Evolutionary conservation across 2,888 invertebrate genomes (phyloP).

Genomic region (Stratiomys singularior): DNA sequence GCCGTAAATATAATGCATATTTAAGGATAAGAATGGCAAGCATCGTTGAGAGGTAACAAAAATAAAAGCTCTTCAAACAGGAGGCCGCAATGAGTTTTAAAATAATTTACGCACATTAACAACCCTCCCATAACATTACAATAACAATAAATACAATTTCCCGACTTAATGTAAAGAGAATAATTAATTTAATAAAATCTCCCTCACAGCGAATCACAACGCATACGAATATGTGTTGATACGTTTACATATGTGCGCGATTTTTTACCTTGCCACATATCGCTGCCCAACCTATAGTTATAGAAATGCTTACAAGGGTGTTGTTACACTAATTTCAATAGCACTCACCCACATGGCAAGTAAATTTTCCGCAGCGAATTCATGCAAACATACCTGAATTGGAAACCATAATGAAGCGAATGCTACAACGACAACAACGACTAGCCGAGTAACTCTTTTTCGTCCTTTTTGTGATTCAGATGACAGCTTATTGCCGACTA

Average conservation of each 20-base stretch:
- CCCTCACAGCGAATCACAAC: not conserved
- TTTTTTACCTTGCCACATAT: too few relatives aligned
- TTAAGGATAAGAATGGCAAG: not conserved
- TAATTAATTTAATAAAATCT: constrained; percentile 42
- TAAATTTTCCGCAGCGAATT: not conserved
- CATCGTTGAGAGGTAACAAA: not conserved
- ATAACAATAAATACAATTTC: constrained; percentile 35
- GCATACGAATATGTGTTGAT: not conserved
- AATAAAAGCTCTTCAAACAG: not conserved
- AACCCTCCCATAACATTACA: not conserved
- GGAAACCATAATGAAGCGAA: constrained; percentile 97
- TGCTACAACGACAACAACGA: constrained; percentile 88
- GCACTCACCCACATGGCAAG: not conserved
- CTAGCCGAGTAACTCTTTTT: constrained; percentile 89
- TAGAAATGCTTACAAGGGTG: constrained; percentile 10
- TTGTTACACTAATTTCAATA: constrained; percentile 20
- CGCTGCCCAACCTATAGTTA: too few relatives aligned
- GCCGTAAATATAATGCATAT: not conserved
- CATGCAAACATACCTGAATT: constrained; percentile 78
- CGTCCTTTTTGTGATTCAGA: constrained; percentile 81
- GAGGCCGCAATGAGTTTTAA: constrained; percentile 7
- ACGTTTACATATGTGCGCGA: too few relatives aligned
- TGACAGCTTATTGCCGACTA: constrained; percentile 80
- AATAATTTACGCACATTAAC: constrained; percentile 27
- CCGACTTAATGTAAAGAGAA: constrained; percentile 27